These are phyloP conservation scores for Phthorimaea operculella DNA, from an alignment of 1,140 invertebrate genomes.

Conservation along the genomic window DNA sequence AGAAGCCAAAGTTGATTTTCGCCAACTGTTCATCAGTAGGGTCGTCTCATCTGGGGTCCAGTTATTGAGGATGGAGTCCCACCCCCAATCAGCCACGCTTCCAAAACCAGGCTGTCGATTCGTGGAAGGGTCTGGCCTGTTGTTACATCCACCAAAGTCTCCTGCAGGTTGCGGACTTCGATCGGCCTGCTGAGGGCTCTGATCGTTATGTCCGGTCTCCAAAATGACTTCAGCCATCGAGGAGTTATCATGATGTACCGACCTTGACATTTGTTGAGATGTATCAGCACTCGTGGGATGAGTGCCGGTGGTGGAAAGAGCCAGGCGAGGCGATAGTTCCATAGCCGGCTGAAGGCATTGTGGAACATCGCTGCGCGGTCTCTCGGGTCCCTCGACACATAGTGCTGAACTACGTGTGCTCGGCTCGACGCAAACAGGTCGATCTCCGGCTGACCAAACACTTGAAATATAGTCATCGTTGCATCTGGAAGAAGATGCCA, in stretches of 20 bases:
- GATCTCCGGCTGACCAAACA: constrained; percentile 23
- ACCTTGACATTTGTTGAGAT: constrained; percentile 18
- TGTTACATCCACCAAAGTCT: background rate
- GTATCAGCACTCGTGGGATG: constrained; percentile 19
- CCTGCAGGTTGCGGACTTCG: background rate
- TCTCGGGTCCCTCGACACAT: constrained; percentile 20
- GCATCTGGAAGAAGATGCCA: constrained; percentile 21
- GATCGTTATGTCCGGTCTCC: background rate
- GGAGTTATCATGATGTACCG: background rate
- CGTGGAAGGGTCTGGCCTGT: background rate
- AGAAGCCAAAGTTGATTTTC: constrained; percentile 7
- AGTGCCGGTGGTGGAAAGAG: constrained; percentile 27
- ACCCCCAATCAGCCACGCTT: constrained; percentile 4
- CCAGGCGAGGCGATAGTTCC: constrained; percentile 26
- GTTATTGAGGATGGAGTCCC: constrained; percentile 1
- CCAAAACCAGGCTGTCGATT: background rate
- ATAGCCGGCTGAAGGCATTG: constrained; percentile 28
- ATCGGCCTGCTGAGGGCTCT: constrained; percentile 1
- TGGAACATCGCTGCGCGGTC: constrained; percentile 20
- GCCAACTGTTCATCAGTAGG: constrained; percentile 7
- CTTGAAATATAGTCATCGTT: constrained; percentile 20
- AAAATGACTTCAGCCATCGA: background rate
- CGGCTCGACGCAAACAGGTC: constrained; percentile 26
- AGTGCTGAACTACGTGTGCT: constrained; percentile 21
- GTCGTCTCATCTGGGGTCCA: background rate